Evolutionary conservation across 1,140 invertebrate species (phyloP).

Genomic region (Aphaenogaster rudis): DNA sequence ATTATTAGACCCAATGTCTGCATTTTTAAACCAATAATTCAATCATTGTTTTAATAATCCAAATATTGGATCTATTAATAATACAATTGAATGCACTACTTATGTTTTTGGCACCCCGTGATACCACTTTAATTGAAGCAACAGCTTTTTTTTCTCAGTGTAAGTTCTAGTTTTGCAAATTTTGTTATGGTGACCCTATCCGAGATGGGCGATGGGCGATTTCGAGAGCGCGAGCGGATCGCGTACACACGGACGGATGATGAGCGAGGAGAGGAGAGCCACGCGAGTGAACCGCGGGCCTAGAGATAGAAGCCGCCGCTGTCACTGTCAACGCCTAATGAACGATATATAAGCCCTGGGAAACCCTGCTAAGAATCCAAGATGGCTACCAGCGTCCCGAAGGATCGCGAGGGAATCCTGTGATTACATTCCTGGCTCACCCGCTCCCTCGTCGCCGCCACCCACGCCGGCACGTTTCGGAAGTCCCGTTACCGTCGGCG

Average conservation of each 20-base stretch:
- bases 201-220: slow-evolving; percentile 37
- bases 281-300: slow-evolving; percentile 38
- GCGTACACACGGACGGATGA: background rate
- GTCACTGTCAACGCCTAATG: slow-evolving; percentile 83
- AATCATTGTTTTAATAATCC: too few relatives aligned
- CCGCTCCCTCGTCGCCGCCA: slow-evolving; percentile 74
- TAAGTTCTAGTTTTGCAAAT: too few relatives aligned
- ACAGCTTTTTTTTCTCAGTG: too few relatives aligned
- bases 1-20: too few relatives aligned
- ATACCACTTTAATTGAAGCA: too few relatives aligned
- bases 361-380: slow-evolving; percentile 81
- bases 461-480: slow-evolving; percentile 71
- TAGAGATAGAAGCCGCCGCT: slow-evolving; percentile 73
- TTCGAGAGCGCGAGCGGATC: slow-evolving; percentile 63
- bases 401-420: slow-evolving; percentile 81
- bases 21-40: too few relatives aligned
- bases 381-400: slow-evolving; percentile 81
- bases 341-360: slow-evolving; percentile 80
- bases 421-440: slow-evolving; percentile 81
- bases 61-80: too few relatives aligned
- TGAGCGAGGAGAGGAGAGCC: background rate
- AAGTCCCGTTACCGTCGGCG: slow-evolving; percentile 70
- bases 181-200: too few relatives aligned
- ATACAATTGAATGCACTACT: too few relatives aligned
- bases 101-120: too few relatives aligned